These are phyloP conservation scores for Callyntrura guangdongensis DNA, from an alignment of 2,888 invertebrate genomes.

Conservation along the genomic window DNA sequence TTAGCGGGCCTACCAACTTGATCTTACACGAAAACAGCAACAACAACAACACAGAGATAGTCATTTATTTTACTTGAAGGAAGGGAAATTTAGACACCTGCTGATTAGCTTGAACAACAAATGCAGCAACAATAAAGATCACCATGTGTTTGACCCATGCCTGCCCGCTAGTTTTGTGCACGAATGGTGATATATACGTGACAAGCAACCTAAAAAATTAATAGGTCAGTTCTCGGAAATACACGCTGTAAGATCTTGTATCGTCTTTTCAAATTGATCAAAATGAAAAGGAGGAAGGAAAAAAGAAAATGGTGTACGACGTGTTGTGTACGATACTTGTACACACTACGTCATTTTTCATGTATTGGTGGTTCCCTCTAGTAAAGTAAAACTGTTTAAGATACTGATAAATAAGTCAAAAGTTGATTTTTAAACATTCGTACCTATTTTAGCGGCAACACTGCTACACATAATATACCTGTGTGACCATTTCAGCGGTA, in stretches of 20 bases:
- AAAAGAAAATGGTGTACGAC: neutral
- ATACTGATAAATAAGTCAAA: too few relatives aligned
- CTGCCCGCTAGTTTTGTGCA: conserved; percentile 23
- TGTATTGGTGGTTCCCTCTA: neutral
- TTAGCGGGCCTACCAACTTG: conserved; percentile 32
- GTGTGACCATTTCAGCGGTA: too few relatives aligned
- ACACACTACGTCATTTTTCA: neutral
- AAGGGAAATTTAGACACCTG: conserved; percentile 73
- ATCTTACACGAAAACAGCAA: neutral
- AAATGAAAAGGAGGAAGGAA: conserved; percentile 46
- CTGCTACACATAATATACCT: neutral
- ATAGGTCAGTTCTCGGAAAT: conserved; percentile 75
- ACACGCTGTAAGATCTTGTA: conserved; percentile 7
- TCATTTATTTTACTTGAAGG: conserved; percentile 66
- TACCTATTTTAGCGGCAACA: neutral
- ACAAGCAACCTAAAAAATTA: conserved; percentile 74
- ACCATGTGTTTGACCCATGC: conserved; percentile 74
- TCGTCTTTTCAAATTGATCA: conserved; percentile 41
- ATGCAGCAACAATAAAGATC: conserved; percentile 67
- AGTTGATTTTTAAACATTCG: neutral
- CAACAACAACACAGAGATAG: conserved; percentile 47
- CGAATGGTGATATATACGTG: conserved; percentile 67
- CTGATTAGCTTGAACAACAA: conserved; percentile 72
- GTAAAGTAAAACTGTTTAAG: conserved; percentile 10
- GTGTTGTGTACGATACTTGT: neutral